Evolutionary conservation across 2,888 invertebrate species (phyloP), one percentile per base, ranked within the genome.

Genomic region (Sarcophaga subvicina): DNA sequence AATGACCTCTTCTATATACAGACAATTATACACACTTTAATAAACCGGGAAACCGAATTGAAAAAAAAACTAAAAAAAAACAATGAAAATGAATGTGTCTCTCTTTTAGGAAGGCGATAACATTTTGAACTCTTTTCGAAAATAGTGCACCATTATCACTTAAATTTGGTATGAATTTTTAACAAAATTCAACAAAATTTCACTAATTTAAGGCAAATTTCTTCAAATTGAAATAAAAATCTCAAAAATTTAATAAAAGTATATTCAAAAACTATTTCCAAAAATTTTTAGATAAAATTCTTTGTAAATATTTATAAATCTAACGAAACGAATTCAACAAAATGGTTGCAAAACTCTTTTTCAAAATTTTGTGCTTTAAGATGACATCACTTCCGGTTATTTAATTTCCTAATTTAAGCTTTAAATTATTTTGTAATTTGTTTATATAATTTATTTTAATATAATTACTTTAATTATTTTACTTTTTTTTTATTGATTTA

Each of bases 81-180:
- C 10, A 70, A 54, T 75, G 27, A 67, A 37, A 37, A 66, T 72
- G 22, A 59, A 73, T 63, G 25, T 67, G 72, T 83, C 45, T 83
- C 59, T 63, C n/a, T 59, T 27, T 75, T 60, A 62, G 72, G 49
- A 63, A 54, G 25, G 60, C 54, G 90, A 89, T 90, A 90, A 90
- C 90, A 88, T 88, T 88, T 88, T 90, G 90, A 90, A 89, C 90
- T 88, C 66, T 87, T 84, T 76, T 80, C 76, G 80, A 84, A 76
- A 87, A 83, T 80, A 83, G 84, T 87, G 78, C 75, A 82, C 22
- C 87, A 87, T 89, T 89, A 90, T 90, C 90, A 87, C 80, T 83
- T 37, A 37, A 37, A 37, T 37, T 37, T 37, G 37, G 37, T 2
- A 12, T 49, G 20, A 27, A 10, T 37, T 37, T 37, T 37, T 12